These are phyloP conservation scores for Zaprionus davidi DNA, from an alignment of 1,140 invertebrate genomes.

Conservation along the genomic window DNA sequence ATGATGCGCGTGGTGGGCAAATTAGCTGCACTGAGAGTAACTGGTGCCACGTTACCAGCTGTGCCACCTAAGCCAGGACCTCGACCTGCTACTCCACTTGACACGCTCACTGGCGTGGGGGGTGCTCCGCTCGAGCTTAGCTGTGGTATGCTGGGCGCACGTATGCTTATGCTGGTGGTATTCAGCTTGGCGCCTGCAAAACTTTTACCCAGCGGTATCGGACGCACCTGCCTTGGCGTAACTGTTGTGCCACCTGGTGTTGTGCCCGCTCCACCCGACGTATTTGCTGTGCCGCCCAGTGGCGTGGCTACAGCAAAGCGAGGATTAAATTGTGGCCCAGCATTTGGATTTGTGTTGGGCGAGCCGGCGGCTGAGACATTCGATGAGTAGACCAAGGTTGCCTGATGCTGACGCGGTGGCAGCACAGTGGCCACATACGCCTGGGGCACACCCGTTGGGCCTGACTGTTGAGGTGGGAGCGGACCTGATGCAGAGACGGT, in stretches of 20 bases:
- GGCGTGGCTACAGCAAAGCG: slow-evolving; percentile 80
- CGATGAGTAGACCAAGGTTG: slow-evolving; percentile 80
- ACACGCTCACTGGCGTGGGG: slow-evolving; percentile 58
- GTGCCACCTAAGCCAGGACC: slow-evolving; percentile 45
- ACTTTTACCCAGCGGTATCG: slow-evolving; percentile 74
- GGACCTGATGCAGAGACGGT: slow-evolving; percentile 59
- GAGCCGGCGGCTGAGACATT: slow-evolving; percentile 51
- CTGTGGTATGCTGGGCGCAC: slow-evolving; percentile 77
- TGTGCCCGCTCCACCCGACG: slow-evolving; percentile 42
- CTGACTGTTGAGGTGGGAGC: slow-evolving; percentile 40
- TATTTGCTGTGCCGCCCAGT: slow-evolving; percentile 23
- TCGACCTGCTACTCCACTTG: slow-evolving; percentile 56
- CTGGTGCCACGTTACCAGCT: slow-evolving; percentile 33
- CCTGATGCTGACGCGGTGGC: slow-evolving; percentile 79
- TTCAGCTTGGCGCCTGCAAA: slow-evolving; percentile 75
- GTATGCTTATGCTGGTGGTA: slow-evolving; percentile 80
- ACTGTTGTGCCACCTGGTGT: slow-evolving; percentile 70
- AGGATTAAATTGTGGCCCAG: slow-evolving; percentile 74
- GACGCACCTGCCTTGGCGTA: slow-evolving; percentile 68
- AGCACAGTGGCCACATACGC: slow-evolving; percentile 81
- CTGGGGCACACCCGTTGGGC: slow-evolving; percentile 61
- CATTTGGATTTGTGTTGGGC: slow-evolving; percentile 56
- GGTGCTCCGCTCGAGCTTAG: slow-evolving; percentile 57
- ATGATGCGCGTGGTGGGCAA: slow-evolving; percentile 79
- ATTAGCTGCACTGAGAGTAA: slow-evolving; percentile 64